A percentile compares a stretch with the other conserved stretches of the same genome.
These are phyloP conservation scores for Chloromyia formosa DNA, from an alignment of 2,888 invertebrate species.

Conservation along the genomic window DNA sequence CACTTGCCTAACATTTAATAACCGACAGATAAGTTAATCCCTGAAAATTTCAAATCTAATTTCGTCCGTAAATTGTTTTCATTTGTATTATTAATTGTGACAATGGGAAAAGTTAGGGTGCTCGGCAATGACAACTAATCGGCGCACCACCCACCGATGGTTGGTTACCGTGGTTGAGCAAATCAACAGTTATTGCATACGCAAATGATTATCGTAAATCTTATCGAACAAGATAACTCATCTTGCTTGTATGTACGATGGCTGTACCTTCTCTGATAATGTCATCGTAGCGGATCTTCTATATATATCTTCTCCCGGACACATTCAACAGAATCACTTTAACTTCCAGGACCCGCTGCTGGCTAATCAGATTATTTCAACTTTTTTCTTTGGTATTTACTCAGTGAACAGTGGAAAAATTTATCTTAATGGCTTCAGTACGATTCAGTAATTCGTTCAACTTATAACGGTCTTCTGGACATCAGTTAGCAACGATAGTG, in stretches of 20 bases:
- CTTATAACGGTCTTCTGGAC: not conserved
- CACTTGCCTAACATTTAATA: not conserved
- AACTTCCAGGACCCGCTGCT: conserved; percentile 16
- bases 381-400: not conserved
- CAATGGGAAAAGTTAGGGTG: too few relatives aligned
- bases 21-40: too few relatives aligned
- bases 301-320: conserved; percentile 13
- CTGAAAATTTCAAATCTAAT: not conserved
- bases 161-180: too few relatives aligned
- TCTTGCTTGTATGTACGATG: too few relatives aligned
- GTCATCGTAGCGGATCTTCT: not conserved
- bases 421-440: conserved; percentile 1
- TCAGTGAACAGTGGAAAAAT: conserved; percentile 26
- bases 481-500: too few relatives aligned
- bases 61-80: not conserved
- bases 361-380: not conserved
- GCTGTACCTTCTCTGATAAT: not conserved
- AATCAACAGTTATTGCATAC: not conserved
- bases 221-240: conserved; percentile 19
- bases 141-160: too few relatives aligned
- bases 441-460: conserved; percentile 6
- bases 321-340: not conserved
- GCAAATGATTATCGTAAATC: conserved; percentile 26
- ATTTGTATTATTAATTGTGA: not conserved
- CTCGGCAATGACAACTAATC: too few relatives aligned